Evolutionary conservation across 2,797 vertebrate genomes (phyloP), one percentile per base, ranked within the genome.

Genomic region (Platalea minor): DNA sequence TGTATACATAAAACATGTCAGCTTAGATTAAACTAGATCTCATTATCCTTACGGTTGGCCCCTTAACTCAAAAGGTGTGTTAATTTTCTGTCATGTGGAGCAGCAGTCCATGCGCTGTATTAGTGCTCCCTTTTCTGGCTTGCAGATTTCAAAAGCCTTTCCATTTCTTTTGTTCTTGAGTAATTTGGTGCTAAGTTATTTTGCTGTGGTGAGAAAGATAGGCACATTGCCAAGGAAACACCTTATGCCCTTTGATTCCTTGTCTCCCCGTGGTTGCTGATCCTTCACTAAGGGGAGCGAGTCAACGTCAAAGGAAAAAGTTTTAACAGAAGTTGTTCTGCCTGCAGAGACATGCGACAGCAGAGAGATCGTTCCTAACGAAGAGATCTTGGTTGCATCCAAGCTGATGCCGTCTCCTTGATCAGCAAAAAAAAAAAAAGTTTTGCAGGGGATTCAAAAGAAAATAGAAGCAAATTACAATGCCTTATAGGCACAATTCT

Each of bases 51-150:
- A 76, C 63, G 51, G 77, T 35, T 83, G 72, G 73, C 91, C 76
- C 93, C 92, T 85, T 95, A 92, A 74, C 54, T 95, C 75, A 82
- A 95, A 94, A 95, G 86, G 93, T 94, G 90, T 92, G 59, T 61
- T 95, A 95, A 89, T 95, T 96, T 86, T 84, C 88, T 95, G 46
- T 83, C 81, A 60, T 70, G 89, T 73, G 85, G 79, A 91, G 75
- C 86, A 94, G 89, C 81, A 95, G 68, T 31, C 51, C 70, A 14
- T 39, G 64, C n/a, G 7, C 53, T 83, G 21, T 85, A 33, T 95
- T 89, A 85, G 57, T 57, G 72, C 41, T 92, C 41, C 45, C 78
- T 93, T 91, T 91, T 72, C 56, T 89, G 68, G 60, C 57, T 92
- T 72, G 68, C 65, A 74, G 68, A 74, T 94, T 94, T 91, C 82